Conservation (phyloP, 2,797 vertebrate genomes). For the Ctenopoma multispine region DNA sequence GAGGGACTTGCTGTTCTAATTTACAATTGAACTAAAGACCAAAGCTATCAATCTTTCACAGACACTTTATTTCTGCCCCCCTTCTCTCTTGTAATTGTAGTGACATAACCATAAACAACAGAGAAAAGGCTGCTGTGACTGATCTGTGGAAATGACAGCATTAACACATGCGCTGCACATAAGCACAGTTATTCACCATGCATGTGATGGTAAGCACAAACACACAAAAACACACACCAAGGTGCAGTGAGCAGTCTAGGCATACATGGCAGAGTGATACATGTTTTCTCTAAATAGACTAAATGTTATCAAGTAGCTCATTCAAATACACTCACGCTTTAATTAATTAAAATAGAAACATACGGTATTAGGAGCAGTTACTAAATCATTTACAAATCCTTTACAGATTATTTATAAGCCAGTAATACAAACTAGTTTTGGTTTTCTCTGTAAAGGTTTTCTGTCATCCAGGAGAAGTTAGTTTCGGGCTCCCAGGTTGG, state of each 20-base stretch:
- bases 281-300: constrained; percentile 30
- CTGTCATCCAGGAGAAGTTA: too few species aligned
- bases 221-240: constrained; percentile 17
- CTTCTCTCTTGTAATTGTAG: constrained; percentile 93
- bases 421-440: not conserved
- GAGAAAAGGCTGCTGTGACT: constrained; percentile 82
- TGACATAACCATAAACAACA: constrained; percentile 91
- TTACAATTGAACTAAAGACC: constrained; percentile 99
- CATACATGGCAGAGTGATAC: constrained; percentile 23
- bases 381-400: not conserved
- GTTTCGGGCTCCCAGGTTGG: not conserved
- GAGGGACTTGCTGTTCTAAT: constrained; percentile 97
- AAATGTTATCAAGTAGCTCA: constrained; percentile 20
- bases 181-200: constrained; percentile 47
- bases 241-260: constrained; percentile 18
- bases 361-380: not conserved
- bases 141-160: constrained; percentile 83
- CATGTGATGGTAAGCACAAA: not conserved
- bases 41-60: constrained; percentile 98
- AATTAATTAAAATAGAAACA: not conserved
- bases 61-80: constrained; percentile 81
- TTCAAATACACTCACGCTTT: not conserved
- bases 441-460: too few species aligned
- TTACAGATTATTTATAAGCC: not conserved
- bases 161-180: constrained; percentile 73